Conservation (phyloP, 2,113 vertebrate genomes). For the Triplophysa siluroides region DNA sequence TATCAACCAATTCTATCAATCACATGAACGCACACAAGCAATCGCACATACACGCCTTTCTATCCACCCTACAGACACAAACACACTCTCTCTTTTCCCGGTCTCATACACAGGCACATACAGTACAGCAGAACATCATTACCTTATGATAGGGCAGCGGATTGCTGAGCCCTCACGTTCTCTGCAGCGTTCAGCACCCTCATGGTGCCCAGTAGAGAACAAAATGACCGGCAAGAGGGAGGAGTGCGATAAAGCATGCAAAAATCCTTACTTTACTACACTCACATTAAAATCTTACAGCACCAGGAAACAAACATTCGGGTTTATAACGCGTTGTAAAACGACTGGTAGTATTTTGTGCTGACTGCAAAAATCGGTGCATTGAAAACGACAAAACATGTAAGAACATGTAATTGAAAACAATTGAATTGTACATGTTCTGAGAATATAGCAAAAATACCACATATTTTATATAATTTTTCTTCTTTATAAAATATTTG, state of each 20-base stretch:
- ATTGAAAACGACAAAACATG: too few species aligned
- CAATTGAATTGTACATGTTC: too few species aligned
- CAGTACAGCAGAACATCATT: conserved; percentile 37
- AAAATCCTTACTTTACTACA: conserved; percentile 16
- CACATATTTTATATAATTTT: too few species aligned
- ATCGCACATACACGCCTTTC: neutral
- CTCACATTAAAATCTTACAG: conserved; percentile 9
- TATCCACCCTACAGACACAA: neutral
- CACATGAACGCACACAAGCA: neutral
- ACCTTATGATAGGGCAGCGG: conserved; percentile 45
- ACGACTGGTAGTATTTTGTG: neutral
- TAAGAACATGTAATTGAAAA: too few species aligned
- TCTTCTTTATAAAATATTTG: too few species aligned
- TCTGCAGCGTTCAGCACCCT: conserved; percentile 35
- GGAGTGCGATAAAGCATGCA: conserved; percentile 28
- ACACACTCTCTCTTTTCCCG: neutral
- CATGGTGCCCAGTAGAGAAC: conserved; percentile 45
- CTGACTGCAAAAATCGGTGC: too few species aligned
- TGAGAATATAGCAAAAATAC: too few species aligned
- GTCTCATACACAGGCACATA: conserved; percentile 9
- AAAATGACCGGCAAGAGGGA: conserved; percentile 35
- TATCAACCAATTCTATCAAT: neutral
- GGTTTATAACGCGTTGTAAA: neutral
- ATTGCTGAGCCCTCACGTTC: conserved; percentile 32
- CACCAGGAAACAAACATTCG: neutral